A percentile compares a stretch with the other conserved stretches of the same genome.
Evolutionary conservation across 2,797 vertebrate species (phyloP).

Genomic region (Coracias cyanogaster): DNA sequence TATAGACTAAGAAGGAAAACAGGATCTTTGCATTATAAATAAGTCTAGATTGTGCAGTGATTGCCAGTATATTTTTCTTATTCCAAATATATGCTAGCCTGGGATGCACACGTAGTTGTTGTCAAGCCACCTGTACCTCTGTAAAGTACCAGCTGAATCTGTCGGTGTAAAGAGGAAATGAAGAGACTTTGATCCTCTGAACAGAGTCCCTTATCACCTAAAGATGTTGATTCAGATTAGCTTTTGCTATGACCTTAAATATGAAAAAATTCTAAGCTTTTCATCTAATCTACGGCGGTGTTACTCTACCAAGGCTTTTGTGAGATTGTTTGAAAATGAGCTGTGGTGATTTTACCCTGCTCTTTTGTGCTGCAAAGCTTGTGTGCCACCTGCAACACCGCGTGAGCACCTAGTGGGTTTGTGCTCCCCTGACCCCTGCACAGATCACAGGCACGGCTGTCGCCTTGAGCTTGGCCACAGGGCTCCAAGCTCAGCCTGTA

Average conservation of each 20-base stretch:
- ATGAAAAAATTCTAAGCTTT: neutral
- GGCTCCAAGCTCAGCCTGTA: neutral
- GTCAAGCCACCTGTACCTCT: constrained; percentile 20
- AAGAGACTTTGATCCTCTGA: constrained; percentile 18
- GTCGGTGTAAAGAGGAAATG: constrained; percentile 45
- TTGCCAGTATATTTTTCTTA: constrained; percentile 56
- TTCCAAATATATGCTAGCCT: neutral
- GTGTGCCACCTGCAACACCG: rapidly evolving
- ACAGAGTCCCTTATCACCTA: neutral
- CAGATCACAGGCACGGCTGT: neutral
- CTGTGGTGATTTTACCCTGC: neutral
- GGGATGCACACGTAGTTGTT: constrained; percentile 1
- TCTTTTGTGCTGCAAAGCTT: neutral
- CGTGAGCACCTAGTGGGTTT: neutral
- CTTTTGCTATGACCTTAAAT: constrained; percentile 2
- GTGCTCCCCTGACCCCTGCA: neutral
- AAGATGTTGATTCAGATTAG: constrained; percentile 48
- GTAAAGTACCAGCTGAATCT: constrained; percentile 6
- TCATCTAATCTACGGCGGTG: neutral
- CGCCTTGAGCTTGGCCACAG: rapidly evolving
- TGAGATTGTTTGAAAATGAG: neutral
- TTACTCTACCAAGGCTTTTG: neutral
- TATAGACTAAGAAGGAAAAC: constrained; percentile 54
- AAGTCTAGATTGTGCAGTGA: constrained; percentile 30
- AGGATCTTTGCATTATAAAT: constrained; percentile 54